These are phyloP conservation scores for Agriopis marginaria DNA, from an alignment of 2,888 invertebrate species.

Conservation along the genomic window DNA sequence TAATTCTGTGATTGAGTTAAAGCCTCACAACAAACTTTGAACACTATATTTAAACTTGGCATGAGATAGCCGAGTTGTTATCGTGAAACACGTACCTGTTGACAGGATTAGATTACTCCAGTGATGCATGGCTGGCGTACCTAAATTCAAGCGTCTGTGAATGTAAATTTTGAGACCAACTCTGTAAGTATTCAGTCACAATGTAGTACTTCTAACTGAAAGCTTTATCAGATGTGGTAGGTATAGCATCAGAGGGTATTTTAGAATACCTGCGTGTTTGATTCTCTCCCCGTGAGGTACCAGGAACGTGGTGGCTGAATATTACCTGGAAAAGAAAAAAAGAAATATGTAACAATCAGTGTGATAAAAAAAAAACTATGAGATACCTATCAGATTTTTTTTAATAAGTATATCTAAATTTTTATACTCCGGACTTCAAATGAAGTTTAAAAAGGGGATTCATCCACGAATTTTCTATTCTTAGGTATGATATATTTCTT, in stretches of 20 bases:
- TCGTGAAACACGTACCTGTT: constrained; percentile 46
- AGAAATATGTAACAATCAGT: neutral
- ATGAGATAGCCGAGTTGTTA: constrained; percentile 60
- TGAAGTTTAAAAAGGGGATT: too few species aligned
- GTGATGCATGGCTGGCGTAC: constrained; percentile 31
- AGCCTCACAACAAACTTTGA: constrained; percentile 42
- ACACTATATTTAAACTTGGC: constrained; percentile 54
- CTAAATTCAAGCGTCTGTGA: neutral
- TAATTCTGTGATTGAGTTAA: constrained; percentile 66
- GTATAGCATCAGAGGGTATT: too few species aligned
- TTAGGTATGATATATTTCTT: too few species aligned
- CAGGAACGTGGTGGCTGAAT: too few species aligned
- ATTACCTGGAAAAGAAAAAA: constrained; percentile 20
- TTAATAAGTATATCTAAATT: too few species aligned
- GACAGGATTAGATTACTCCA: constrained; percentile 35
- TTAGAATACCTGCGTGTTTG: too few species aligned
- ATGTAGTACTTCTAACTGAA: too few species aligned
- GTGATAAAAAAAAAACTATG: neutral
- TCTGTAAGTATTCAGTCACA: neutral
- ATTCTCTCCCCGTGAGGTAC: too few species aligned
- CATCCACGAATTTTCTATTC: too few species aligned
- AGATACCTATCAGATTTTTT: too few species aligned
- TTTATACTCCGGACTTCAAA: too few species aligned
- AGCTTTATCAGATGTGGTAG: too few species aligned
- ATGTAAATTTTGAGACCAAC: neutral